Percentiles rank a stretch among this genome's conserved stretches.
Conservation (phyloP, 2,113 vertebrate genomes). For the Urocynchramus pylzowi region DNA sequence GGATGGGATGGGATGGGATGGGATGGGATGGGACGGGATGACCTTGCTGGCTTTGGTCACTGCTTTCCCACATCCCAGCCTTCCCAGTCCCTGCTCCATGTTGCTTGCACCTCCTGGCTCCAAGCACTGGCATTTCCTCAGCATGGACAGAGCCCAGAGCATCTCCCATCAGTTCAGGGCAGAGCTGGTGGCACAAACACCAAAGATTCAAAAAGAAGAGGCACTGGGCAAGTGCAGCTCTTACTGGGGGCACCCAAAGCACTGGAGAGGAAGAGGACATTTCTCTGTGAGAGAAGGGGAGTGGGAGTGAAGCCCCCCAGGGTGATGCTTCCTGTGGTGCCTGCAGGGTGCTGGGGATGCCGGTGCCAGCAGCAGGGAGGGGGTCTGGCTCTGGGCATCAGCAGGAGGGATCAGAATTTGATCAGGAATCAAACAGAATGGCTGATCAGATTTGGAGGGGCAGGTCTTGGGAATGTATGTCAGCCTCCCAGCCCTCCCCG, state of each 20-base stretch:
- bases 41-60: neutral
- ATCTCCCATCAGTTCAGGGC: neutral
- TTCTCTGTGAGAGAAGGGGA: neutral
- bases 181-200: neutral
- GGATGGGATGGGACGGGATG: neutral
- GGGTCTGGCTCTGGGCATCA: neutral
- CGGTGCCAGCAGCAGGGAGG: neutral
- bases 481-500: neutral
- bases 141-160: neutral
- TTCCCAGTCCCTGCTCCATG: fast-evolving
- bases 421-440: neutral
- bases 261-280: neutral
- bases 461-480: constrained; percentile 10
- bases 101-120: neutral
- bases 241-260: neutral
- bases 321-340: neutral
- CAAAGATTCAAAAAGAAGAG: neutral
- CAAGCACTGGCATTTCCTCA: neutral
- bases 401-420: neutral
- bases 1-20: neutral
- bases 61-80: neutral
- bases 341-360: neutral
- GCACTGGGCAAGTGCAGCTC: fast-evolving
- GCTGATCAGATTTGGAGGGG: constrained; percentile 22
- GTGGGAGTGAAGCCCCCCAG: neutral